A percentile compares a stretch with the other conserved stretches of the same genome.
Conservation (phyloP, 2,113 vertebrate genomes). For the Oncorhynchus tshawytscha region DNA sequence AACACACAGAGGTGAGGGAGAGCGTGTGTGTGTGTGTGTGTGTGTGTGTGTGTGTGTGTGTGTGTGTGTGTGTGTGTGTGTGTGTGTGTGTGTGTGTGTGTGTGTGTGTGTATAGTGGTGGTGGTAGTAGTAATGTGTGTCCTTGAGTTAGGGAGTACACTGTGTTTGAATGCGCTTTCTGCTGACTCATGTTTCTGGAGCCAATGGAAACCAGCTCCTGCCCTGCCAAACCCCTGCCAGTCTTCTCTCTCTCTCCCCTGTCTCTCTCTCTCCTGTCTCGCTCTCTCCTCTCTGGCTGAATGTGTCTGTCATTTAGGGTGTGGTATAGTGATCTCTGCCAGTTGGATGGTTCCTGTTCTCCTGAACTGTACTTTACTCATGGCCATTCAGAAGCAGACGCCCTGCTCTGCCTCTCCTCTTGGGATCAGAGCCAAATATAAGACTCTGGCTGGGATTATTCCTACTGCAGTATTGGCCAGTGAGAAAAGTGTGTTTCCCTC, state of each 20-base stretch:
- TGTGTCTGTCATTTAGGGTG: slow-evolving; percentile 51
- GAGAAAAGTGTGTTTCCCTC: too few species aligned
- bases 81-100: background rate
- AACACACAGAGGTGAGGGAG: slow-evolving; percentile 70
- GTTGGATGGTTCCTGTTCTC: slow-evolving; percentile 58
- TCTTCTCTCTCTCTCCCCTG: too few species aligned
- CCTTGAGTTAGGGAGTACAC: slow-evolving; percentile 64
- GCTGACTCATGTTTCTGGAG: slow-evolving; percentile 71
- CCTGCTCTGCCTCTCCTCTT: background rate
- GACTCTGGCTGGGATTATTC: too few species aligned
- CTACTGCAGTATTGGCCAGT: too few species aligned
- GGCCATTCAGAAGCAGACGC: slow-evolving; percentile 2
- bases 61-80: background rate
- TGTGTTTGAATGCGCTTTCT: slow-evolving; percentile 62
- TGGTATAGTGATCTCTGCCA: slow-evolving; percentile 62
- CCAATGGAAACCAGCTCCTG: slow-evolving; percentile 59
- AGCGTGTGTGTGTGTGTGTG: background rate
- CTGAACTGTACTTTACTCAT: slow-evolving; percentile 49
- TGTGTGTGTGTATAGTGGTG: background rate
- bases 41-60: background rate
- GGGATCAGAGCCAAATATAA: too few species aligned
- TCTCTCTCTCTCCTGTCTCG: too few species aligned
- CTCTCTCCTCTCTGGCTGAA: slow-evolving; percentile 9
- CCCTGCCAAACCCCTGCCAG: slow-evolving; percentile 53
- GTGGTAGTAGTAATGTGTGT: slow-evolving; percentile 16